Base-by-base conservation (phyloP, 2,797 vertebrate genomes). In the Knipowitschia caucasica region DNA sequence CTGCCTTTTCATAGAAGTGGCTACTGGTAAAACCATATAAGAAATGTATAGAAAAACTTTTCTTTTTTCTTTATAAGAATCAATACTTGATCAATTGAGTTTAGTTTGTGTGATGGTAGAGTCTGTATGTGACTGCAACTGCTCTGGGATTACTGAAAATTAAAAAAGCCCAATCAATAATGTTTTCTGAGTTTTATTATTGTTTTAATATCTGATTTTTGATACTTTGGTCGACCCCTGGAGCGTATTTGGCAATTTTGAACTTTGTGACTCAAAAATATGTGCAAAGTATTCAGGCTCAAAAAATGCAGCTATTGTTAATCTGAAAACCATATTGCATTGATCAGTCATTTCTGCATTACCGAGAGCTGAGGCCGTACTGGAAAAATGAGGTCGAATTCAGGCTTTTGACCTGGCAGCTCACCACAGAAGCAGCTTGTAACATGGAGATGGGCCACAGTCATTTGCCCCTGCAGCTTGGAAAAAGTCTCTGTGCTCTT, bases 381-480 rank as follows among this genome's bases (percentile, higher is more conserved):
- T 7, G 53, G 42, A 64, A 53, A 64, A 66, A 61, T 35, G 8
- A 21, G 69, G 71, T 72, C 69, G 67, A 64, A 69, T 35, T 68
- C 30, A 2, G 51, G 56, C 56, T 63, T n/a, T 44, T 58, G 58
- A 79, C 62, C 67, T 74, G 56, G 70, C 73, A 59, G 53, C 24
- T 65, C 24, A 60, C 59, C 70, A 36, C 68, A 67, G 50, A 69
- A 50, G 56, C 44, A 45, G 67, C 62, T 49, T n/a, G 38, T 35
- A 62, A 68, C 60, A 67, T 49, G 34, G 56, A 62, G 52, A 71
- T 34, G 38, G 53, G 70, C 67, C 27, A 40, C 53, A 57, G 57
- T 56, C 47, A 53, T 61, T 69, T 69, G 68, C 68, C 75, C 85
- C 75, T 44, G 77, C 70, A 81, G 75, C 74, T 73, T 73, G 76